phyloP scores from a whole-genome alignment of 2,888 invertebrate species.

The Acheta domesticus region DNA sequence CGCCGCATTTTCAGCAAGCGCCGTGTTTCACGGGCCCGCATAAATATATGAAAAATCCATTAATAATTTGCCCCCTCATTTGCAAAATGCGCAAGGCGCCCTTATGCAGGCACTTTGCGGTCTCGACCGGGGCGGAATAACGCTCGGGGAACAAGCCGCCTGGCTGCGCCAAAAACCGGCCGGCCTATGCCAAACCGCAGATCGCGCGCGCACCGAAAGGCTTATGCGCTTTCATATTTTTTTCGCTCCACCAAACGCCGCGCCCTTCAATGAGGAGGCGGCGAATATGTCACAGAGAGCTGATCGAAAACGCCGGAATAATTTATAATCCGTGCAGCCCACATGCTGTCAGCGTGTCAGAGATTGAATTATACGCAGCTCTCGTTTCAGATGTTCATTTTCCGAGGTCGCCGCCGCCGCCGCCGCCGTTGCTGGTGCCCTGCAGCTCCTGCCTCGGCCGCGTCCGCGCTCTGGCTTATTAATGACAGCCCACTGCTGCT shows the following conservation, averaged over 20 bases:
- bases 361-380: neutral
- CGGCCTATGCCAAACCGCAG: too few relatives aligned
- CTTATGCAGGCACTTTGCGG: neutral
- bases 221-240: neutral
- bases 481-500: neutral
- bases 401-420: neutral
- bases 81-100: neutral
- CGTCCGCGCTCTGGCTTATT: neutral
- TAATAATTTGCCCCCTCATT: neutral
- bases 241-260: neutral
- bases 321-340: neutral
- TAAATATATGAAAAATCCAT: neutral
- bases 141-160: too few relatives aligned
- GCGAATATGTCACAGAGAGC: neutral
- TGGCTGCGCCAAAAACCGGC: too few relatives aligned
- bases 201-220: too few relatives aligned
- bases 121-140: neutral
- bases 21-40: neutral
- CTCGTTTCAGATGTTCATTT: constrained; percentile 9
- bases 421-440: neutral
- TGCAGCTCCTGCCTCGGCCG: neutral
- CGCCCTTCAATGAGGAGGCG: neutral
- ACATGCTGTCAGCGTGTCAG: constrained; percentile 18
- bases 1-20: neutral
- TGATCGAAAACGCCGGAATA: constrained; percentile 5